Conservation (phyloP, 2,888 invertebrate species). For the Lacanobia oleracea region DNA sequence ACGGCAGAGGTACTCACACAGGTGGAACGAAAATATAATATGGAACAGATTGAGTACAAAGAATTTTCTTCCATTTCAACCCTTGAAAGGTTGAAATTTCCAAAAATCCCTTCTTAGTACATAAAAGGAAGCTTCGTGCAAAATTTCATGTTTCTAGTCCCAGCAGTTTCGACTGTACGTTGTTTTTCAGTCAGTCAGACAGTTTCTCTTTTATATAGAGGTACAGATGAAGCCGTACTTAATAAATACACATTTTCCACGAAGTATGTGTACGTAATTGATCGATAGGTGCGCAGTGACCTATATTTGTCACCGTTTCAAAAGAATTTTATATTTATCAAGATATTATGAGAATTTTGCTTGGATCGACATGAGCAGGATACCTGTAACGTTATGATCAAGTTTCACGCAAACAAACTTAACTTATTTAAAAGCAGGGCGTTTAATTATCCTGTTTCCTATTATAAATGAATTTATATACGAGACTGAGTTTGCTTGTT, state of each 20-base stretch:
- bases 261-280: not conserved
- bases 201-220: not conserved
- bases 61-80: too few species aligned
- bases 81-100: not conserved
- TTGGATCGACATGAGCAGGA: not conserved
- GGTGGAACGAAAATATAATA: not conserved
- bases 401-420: not conserved
- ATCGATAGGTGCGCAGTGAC: slow-evolving; percentile 30
- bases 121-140: too few species aligned
- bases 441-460: too few species aligned
- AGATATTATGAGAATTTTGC: slow-evolving; percentile 5
- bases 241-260: not conserved
- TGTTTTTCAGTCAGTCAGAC: too few species aligned
- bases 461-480: too few species aligned
- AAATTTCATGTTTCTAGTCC: too few species aligned
- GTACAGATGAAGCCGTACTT: not conserved
- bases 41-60: too few species aligned
- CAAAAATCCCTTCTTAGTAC: too few species aligned
- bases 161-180: too few species aligned
- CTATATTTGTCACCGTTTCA: slow-evolving; percentile 18
- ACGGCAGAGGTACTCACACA: not conserved
- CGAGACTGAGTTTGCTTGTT: too few species aligned
- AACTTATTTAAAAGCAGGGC: not conserved
- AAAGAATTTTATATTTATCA: not conserved
- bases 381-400: not conserved